Base-by-base conservation (phyloP, 2,888 invertebrate genomes). In the Calameuta pallipes region DNA sequence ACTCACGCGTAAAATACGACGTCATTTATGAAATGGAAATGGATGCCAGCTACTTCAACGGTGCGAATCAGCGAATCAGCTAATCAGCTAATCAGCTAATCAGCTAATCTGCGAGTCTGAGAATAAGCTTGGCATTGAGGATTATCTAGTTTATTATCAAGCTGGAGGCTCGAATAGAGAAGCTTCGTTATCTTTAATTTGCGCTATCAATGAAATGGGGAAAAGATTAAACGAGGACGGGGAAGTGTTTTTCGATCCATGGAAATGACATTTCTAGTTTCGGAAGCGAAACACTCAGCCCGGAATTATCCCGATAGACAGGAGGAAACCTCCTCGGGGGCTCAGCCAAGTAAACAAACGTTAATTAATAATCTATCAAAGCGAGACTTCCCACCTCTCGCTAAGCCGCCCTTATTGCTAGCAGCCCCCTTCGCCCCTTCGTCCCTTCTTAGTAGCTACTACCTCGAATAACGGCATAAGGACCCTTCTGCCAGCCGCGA, bases 361-460 rank as follows among this genome's bases (percentile, higher is more conserved):
- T 80, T 78, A 81, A 83, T 84, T 82, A 82, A 82, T 82, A 83
- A 82, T 79, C 80, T 71, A 82, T 82, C 80, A 78, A 76, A 81
- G 79, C 74, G 33, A 78, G 73, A 31, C 69, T 79, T 37, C 33
- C 69, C 77, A 13, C 34, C 41, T 34, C 75, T 75, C 70, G 69
- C 76, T 30, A 33, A 68, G 33, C 33, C 74, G 70, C 75, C 71
- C 41, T 77, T 73, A 15, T 31, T 31, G 70, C 76, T 73, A 30
- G 31, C 71, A 2, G 0, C 33, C 71, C 33, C 33, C 33, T 33
- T 33, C 33, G 2, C 33, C 33, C 33, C 33, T 33, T 33, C 33
- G 33, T 3, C 33, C 33, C 33, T 33, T 33, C 71, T 71, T 33
- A 71, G 13, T 12, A 71, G 13, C 71, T 13, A 34, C 33, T 71